These are phyloP conservation scores for Myanophis thanlyinensis DNA, from an alignment of 2,113 vertebrate genomes.

Conservation along the genomic window DNA sequence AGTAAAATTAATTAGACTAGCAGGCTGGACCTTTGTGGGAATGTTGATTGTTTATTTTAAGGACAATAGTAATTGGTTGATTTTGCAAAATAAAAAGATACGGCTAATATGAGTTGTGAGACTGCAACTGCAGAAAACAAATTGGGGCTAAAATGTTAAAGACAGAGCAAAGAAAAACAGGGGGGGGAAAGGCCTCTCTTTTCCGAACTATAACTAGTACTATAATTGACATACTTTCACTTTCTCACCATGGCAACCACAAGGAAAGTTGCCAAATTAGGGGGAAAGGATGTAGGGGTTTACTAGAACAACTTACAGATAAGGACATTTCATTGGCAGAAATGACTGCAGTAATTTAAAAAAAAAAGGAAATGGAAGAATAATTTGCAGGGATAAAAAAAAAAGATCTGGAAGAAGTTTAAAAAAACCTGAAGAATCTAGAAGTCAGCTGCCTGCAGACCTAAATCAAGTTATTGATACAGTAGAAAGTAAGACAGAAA, in stretches of 20 bases:
- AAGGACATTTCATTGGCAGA: background rate
- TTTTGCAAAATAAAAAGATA: background rate
- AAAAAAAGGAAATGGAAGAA: background rate
- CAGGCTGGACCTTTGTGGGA: background rate
- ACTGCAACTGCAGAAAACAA: background rate
- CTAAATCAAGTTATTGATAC: background rate
- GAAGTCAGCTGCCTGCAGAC: background rate
- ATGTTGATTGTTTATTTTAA: background rate
- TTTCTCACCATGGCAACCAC: background rate
- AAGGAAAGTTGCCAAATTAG: background rate
- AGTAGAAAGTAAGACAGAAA: background rate
- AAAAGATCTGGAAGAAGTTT: background rate
- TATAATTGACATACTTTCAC: background rate
- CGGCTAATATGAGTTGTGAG: background rate
- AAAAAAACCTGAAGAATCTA: background rate
- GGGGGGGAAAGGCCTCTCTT: no score
- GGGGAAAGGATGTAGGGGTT: background rate
- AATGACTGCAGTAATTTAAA: background rate
- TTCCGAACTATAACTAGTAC: background rate
- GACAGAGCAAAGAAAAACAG: background rate
- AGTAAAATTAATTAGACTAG: background rate
- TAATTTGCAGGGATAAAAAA: background rate
- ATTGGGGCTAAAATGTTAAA: background rate
- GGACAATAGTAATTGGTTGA: background rate
- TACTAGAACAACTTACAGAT: background rate